phyloP scores from a whole-genome alignment of 2,113 vertebrate genomes.

The Pao palembangensis region DNA sequence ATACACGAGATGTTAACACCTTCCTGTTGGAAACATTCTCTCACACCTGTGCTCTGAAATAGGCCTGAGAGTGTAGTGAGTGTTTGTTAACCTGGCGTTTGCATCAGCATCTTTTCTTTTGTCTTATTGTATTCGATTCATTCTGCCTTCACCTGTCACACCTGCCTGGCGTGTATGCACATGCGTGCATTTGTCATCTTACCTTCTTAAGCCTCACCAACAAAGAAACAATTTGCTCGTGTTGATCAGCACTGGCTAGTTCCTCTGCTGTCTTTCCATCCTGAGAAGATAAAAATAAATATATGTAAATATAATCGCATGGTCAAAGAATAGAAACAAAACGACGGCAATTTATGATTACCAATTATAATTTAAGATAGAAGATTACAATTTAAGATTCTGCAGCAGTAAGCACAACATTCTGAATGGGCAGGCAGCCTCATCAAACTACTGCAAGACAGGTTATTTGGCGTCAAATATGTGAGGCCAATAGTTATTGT shows the following conservation, averaged over 20 bases:
- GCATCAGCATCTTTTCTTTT: neutral
- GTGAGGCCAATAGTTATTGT: too few species aligned
- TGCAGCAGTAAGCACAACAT: too few species aligned
- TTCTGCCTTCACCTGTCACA: neutral
- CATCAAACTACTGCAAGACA: too few species aligned
- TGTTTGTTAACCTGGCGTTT: slow-evolving; percentile 14
- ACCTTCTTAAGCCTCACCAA: slow-evolving; percentile 92
- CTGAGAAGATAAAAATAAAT: slow-evolving; percentile 60
- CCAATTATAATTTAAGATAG: too few species aligned
- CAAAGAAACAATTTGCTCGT: slow-evolving; percentile 81
- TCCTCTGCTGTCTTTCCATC: slow-evolving; percentile 95
- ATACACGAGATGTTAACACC: slow-evolving; percentile 15
- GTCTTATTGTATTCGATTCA: neutral
- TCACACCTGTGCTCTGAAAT: slow-evolving; percentile 45
- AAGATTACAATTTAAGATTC: too few species aligned
- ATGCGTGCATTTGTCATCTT: neutral
- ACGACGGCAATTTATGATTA: too few species aligned
- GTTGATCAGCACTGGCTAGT: slow-evolving; percentile 82
- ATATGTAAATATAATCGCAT: neutral
- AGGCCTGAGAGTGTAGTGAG: slow-evolving; percentile 16
- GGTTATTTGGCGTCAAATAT: too few species aligned
- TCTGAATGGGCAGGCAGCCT: too few species aligned
- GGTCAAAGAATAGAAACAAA: neutral
- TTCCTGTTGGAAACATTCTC: slow-evolving; percentile 13
- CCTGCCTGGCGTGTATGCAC: neutral